Base-by-base conservation (phyloP, 2,888 invertebrate species). In the Dryococelus australis region DNA sequence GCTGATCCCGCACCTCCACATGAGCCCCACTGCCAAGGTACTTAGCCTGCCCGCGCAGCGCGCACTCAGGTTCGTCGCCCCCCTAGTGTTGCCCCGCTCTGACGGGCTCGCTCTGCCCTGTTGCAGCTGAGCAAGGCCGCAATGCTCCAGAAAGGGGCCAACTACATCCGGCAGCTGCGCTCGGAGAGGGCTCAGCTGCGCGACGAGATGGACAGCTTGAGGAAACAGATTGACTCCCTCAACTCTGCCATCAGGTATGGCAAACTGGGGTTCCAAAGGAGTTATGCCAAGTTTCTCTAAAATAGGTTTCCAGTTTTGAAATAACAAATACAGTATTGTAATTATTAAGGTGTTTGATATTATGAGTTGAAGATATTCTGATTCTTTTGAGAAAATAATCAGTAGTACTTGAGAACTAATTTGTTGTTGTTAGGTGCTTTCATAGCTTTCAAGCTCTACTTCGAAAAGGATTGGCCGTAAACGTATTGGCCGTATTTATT, bases 91-190 rank as follows among this genome's bases (percentile, higher is more conserved):
- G 65, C 65, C 65, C 65, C 65, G 65, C 65, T 65, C 65, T 65
- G 65, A 65, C 65, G 65, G 65, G 65, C 65, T 20, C 65, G 65
- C 65, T 65, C 65, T 65, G 65, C 65, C n/a, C 78, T 79, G 12
- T 86, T 87, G 16, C 91, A 96, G 95, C 94, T 98, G 90, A 98
- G 97, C 93, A 99, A 99, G 93, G 99, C 99, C 81, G 98, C 98
- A 27, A 98, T 99, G 98, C 93, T 99, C 87, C 98, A 98, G 92
- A 99, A 98, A 92, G 98, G 99, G 88, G 99, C 98, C 10, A 98
- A 99, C 90, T 98, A 98, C 92, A 98, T 99, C 89, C 96, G 96
- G 91, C 97, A 98, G 91, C 93, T 99, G 90, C 96, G 97, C 90
- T 93, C 95, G 43, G 99, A 99, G 92, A 94, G 98, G 88, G 95